Percentiles rank a stretch among this genome's conserved stretches.
These are phyloP conservation scores for Hypena proboscidalis DNA, from an alignment of 2,888 invertebrate genomes.

Conservation along the genomic window DNA sequence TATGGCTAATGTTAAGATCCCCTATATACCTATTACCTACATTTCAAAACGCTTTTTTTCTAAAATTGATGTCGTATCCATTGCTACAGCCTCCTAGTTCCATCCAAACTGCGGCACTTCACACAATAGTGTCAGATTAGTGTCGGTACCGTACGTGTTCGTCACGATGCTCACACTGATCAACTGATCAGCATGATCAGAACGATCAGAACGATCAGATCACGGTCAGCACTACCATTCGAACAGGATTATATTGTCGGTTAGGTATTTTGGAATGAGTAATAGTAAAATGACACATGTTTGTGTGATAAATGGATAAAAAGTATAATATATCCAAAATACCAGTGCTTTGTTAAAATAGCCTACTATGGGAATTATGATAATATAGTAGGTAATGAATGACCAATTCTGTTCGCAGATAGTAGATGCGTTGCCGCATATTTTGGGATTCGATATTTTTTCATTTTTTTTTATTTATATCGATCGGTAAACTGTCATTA, in stretches of 20 bases:
- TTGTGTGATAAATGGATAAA: not conserved
- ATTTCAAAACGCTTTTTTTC: no score
- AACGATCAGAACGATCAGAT: slow-evolving; percentile 23
- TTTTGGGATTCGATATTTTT: no score
- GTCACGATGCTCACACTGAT: slow-evolving; percentile 15
- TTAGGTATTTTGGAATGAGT: slow-evolving; percentile 7
- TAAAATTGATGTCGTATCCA: slow-evolving; percentile 19
- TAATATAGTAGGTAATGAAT: no score
- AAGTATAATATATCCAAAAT: not conserved
- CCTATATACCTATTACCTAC: no score
- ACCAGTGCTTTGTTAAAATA: not conserved
- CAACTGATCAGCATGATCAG: slow-evolving; percentile 15
- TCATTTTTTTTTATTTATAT: no score
- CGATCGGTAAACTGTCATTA: no score
- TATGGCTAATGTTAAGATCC: no score
- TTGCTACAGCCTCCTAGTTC: not conserved
- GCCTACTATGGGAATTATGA: no score
- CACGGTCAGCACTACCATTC: slow-evolving; percentile 29
- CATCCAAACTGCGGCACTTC: not conserved
- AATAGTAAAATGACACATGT: not conserved
- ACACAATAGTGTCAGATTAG: slow-evolving; percentile 35
- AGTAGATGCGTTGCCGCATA: no score
- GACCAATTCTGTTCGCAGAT: no score
- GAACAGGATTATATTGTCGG: slow-evolving; percentile 21
- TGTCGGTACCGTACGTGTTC: slow-evolving; percentile 21